These are phyloP conservation scores for Anthrax anthrax DNA, from an alignment of 2,888 invertebrate genomes.

Conservation along the genomic window DNA sequence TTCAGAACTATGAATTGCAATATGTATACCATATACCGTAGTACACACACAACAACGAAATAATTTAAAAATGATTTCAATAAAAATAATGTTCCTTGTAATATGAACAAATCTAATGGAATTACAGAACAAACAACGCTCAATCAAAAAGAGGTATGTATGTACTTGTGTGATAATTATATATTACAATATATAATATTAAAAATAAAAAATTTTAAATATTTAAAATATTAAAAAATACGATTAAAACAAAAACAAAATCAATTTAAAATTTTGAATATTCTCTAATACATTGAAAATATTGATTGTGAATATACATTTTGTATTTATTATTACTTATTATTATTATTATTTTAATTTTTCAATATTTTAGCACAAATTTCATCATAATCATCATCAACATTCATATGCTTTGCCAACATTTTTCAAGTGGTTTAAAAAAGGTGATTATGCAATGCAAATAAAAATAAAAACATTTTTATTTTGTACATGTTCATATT, in stretches of 20 bases:
- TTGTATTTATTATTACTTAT: too few relatives aligned
- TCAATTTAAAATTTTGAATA: too few relatives aligned
- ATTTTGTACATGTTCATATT: too few relatives aligned
- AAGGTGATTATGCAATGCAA: conserved; percentile 31
- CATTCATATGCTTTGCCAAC: conserved; percentile 27
- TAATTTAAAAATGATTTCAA: not conserved
- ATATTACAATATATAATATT: too few relatives aligned
- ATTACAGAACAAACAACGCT: not conserved
- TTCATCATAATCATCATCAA: conserved; percentile 17
- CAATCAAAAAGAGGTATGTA: not conserved
- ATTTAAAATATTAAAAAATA: too few relatives aligned
- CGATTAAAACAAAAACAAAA: too few relatives aligned
- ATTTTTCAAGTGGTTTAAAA: conserved; percentile 59
- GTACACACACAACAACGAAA: not conserved
- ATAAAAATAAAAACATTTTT: too few relatives aligned
- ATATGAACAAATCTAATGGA: not conserved
- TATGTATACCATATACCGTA: too few relatives aligned
- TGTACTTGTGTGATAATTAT: not conserved
- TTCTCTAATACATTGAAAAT: too few relatives aligned
- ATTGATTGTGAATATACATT: too few relatives aligned
- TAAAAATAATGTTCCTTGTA: not conserved
- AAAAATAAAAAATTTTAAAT: not conserved
- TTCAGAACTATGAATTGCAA: too few relatives aligned
- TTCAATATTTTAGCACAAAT: conserved; percentile 4
- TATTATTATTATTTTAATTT: too few relatives aligned